These are phyloP conservation scores for Meteorus cinctellus DNA, from an alignment of 2,888 invertebrate species.

Conservation along the genomic window DNA sequence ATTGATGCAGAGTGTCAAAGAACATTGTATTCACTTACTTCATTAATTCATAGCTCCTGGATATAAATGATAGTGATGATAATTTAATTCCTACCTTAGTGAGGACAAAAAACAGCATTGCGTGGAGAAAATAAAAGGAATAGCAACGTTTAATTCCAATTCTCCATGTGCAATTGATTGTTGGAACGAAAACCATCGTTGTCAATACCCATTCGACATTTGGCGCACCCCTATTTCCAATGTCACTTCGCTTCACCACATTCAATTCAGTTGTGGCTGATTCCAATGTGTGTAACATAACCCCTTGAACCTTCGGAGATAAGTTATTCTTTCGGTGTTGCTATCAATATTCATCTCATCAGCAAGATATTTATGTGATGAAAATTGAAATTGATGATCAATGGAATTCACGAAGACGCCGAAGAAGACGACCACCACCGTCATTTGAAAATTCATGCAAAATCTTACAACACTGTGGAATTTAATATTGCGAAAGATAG, in stretches of 20 bases:
- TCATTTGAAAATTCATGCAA: not conserved
- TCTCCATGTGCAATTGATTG: too few relatives aligned
- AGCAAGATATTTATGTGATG: slow-evolving; percentile 42
- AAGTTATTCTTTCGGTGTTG: not conserved
- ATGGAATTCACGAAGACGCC: slow-evolving; percentile 16
- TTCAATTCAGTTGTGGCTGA: slow-evolving; percentile 11
- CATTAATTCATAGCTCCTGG: too few relatives aligned
- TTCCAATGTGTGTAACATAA: not conserved
- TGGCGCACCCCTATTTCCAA: not conserved
- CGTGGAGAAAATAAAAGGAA: not conserved
- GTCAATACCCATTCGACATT: not conserved
- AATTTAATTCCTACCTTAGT: not conserved
- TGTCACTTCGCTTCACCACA: slow-evolving; percentile 4
- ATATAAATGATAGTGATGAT: slow-evolving; percentile 6
- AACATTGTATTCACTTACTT: too few relatives aligned
- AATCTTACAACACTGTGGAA: slow-evolving; percentile 25
- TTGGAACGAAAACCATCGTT: not conserved
- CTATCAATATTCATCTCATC: slow-evolving; percentile 20
- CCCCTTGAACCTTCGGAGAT: not conserved
- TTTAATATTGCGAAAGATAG: not conserved
- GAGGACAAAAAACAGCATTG: not conserved
- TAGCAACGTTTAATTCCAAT: not conserved
- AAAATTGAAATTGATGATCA: slow-evolving; percentile 23
- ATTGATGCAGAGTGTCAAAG: too few relatives aligned
- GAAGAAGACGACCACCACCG: slow-evolving; percentile 8